Percentiles rank a stretch among this genome's conserved stretches.
phyloP scores from a whole-genome alignment of 2,888 invertebrate species.

The Idaea dimidiata region DNA sequence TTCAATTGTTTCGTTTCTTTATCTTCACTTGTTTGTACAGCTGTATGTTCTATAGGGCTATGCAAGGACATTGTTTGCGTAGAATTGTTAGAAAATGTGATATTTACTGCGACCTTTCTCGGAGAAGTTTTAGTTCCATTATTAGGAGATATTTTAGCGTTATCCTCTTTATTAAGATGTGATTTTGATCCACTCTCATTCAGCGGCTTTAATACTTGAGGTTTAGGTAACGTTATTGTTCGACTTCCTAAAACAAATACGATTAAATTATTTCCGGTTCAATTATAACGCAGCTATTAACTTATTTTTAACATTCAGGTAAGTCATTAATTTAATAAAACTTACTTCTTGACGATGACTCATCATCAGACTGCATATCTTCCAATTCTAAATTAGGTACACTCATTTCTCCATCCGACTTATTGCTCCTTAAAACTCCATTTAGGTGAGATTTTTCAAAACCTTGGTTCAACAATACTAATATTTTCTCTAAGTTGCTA shows the following conservation, averaged over 20 bases:
- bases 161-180: constrained; percentile 16
- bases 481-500: constrained; percentile 55
- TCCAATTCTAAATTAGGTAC: constrained; percentile 45
- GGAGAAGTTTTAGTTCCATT: constrained; percentile 7
- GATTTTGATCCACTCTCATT: constrained; percentile 19
- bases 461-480: constrained; percentile 60
- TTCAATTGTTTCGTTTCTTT: constrained; percentile 35
- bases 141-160: constrained; percentile 7
- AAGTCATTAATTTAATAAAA: constrained; percentile 6
- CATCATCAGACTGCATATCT: constrained; percentile 62
- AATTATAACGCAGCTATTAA: too few species aligned
- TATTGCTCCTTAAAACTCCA: constrained; percentile 27
- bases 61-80: not conserved
- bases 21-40: constrained; percentile 55
- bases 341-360: constrained; percentile 53
- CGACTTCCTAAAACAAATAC: constrained; percentile 45
- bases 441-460: constrained; percentile 40
- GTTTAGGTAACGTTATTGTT: constrained; percentile 58
- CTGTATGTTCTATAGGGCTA: constrained; percentile 29
- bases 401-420: constrained; percentile 25
- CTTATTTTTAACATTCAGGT: not conserved
- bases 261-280: too few species aligned
- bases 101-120: not conserved
- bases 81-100: not conserved
- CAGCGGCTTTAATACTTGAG: constrained; percentile 42